phyloP scores from a whole-genome alignment of 1,140 invertebrate species.

The Teleogryllus occipitalis region DNA sequence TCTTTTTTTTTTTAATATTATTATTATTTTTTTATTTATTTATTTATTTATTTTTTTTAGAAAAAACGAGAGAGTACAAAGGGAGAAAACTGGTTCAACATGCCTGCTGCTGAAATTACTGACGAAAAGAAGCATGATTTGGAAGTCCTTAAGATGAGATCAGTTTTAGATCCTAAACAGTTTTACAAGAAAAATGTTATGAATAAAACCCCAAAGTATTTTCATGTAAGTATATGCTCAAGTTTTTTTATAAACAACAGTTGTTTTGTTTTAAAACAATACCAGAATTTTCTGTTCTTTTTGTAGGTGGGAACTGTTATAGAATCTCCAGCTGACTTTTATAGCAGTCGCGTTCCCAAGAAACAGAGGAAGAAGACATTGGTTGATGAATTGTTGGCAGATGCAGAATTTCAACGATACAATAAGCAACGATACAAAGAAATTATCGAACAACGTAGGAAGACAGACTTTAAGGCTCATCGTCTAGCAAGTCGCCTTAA shows the following conservation, averaged over 20 bases:
- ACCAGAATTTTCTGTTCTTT: constrained; percentile 18
- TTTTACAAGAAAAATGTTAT: constrained; percentile 92
- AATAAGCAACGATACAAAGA: constrained; percentile 78
- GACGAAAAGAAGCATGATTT: constrained; percentile 81
- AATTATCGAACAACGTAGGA: constrained; percentile 63
- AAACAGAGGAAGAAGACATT: constrained; percentile 81
- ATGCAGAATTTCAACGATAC: constrained; percentile 78
- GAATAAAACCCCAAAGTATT: constrained; percentile 82
- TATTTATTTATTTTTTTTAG: no score
- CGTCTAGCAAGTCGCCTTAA: constrained; percentile 43
- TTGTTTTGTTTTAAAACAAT: background rate
- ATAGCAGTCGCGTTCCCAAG: constrained; percentile 65
- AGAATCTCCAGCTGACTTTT: constrained; percentile 63
- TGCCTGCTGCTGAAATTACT: constrained; percentile 79
- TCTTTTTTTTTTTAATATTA: no score
- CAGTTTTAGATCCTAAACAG: constrained; percentile 81
- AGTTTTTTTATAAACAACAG: background rate
- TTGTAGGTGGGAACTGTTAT: constrained; percentile 62
- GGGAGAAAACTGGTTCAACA: constrained; percentile 78
- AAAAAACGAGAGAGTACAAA: constrained; percentile 58
- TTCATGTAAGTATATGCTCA: constrained; percentile 51
- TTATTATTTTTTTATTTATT: no score
- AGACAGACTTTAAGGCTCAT: constrained; percentile 46
- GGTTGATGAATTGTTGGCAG: constrained; percentile 84
- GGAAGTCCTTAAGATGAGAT: constrained; percentile 82